phyloP scores from a whole-genome alignment of 2,888 invertebrate genomes.

The Arge pagana region DNA sequence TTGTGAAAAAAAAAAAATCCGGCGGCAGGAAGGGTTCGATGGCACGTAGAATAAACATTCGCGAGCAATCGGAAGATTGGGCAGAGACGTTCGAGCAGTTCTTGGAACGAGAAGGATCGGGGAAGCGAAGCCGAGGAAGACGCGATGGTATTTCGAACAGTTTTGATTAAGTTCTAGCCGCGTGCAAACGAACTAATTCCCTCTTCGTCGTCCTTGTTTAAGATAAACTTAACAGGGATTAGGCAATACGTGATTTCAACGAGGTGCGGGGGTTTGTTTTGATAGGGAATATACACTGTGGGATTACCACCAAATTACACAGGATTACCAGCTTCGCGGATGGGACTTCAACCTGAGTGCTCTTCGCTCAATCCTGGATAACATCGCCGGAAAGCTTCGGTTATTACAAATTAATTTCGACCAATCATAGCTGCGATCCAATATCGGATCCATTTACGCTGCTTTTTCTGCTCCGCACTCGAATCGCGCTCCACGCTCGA shows the following conservation, averaged over 20 bases:
- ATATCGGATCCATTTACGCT: no score
- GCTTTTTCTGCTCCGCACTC: no score
- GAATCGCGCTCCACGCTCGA: no score
- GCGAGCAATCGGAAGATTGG: no score
- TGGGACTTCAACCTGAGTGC: slow-evolving; percentile 10
- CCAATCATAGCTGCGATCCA: no score
- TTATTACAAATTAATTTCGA: slow-evolving; percentile 11
- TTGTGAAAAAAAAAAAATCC: no score
- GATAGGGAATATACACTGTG: slow-evolving; percentile 38
- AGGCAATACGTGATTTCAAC: slow-evolving; percentile 39
- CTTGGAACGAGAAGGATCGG: no score
- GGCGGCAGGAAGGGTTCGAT: no score
- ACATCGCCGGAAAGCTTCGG: slow-evolving; percentile 8
- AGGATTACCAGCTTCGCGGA: slow-evolving; percentile 27
- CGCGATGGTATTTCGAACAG: not conserved
- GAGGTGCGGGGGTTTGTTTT: slow-evolving; percentile 33
- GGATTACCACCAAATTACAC: slow-evolving; percentile 50
- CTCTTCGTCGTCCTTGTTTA: slow-evolving; percentile 32
- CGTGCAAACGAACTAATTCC: slow-evolving; percentile 23
- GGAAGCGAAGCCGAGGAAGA: no score
- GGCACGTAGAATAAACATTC: no score
- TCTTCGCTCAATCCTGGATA: slow-evolving; percentile 4
- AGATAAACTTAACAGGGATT: slow-evolving; percentile 41
- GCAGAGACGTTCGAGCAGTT: no score
- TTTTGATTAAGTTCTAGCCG: slow-evolving; percentile 15